Conservation (phyloP, 2,797 vertebrate species). For the Chiloscyllium punctatum region DNA sequence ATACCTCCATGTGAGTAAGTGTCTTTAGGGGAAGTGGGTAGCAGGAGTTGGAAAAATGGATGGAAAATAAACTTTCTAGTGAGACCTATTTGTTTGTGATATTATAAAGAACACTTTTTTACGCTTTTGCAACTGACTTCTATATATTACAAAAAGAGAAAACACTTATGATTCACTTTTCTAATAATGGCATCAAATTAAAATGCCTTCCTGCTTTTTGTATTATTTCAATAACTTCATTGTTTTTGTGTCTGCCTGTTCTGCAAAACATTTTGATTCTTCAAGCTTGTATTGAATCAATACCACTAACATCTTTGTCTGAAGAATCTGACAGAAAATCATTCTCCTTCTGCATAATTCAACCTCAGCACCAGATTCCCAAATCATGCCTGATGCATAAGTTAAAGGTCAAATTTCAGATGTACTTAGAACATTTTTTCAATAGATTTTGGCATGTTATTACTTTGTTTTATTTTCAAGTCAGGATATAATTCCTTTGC, state of each 20-base stretch:
- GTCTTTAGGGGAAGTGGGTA: background rate
- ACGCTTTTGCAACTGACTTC: background rate
- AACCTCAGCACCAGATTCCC: background rate
- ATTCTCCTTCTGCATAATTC: slow-evolving; percentile 28
- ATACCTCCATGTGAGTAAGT: background rate
- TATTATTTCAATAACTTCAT: background rate
- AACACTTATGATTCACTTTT: background rate
- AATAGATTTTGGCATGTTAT: background rate
- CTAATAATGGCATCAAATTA: background rate
- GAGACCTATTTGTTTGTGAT: background rate
- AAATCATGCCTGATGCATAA: background rate
- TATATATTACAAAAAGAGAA: background rate
- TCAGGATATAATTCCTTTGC: background rate
- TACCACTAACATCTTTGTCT: slow-evolving; percentile 10
- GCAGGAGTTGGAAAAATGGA: background rate
- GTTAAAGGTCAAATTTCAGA: slow-evolving; percentile 1
- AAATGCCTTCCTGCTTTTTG: background rate
- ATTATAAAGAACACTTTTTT: background rate
- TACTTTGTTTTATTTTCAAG: slow-evolving; percentile 4
- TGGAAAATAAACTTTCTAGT: background rate
- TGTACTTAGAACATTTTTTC: background rate
- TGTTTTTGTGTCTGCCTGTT: background rate
- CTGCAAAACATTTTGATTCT: slow-evolving; percentile 9
- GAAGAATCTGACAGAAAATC: slow-evolving; percentile 27
- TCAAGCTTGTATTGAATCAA: slow-evolving; percentile 11